Conservation (phyloP, 2,797 vertebrate genomes). For the Thunnus albacares region DNA sequence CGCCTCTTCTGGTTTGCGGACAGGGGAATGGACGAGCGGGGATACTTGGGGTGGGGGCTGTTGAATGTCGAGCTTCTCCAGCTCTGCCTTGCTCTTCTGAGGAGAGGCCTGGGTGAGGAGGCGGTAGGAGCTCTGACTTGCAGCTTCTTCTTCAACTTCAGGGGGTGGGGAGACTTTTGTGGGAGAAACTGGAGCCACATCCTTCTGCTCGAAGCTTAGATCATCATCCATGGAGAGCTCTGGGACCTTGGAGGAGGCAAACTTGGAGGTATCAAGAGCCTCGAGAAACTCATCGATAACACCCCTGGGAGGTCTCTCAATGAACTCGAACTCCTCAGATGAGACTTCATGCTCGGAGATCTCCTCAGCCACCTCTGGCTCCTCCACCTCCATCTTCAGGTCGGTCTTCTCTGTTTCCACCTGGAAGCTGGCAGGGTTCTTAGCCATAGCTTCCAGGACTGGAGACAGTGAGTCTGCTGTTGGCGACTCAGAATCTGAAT, state of each 20-base stretch:
- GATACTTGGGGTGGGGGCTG: conserved; percentile 55
- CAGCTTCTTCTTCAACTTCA: conserved; percentile 56
- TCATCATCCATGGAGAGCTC: conserved; percentile 82
- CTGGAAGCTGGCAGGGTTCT: conserved; percentile 84
- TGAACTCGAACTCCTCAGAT: conserved; percentile 89
- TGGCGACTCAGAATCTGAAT: conserved; percentile 85
- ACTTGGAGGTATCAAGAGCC: conserved; percentile 83
- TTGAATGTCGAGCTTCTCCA: conserved; percentile 77
- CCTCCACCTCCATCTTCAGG: conserved; percentile 70
- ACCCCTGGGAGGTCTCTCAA: conserved; percentile 84
- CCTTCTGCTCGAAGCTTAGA: conserved; percentile 64
- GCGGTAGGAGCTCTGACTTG: conserved; percentile 76
- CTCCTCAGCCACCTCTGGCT: conserved; percentile 80
- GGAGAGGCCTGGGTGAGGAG: conserved; percentile 78
- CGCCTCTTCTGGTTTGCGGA: conserved; percentile 61
- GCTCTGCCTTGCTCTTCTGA: conserved; percentile 81
- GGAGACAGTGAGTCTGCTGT: conserved; percentile 87
- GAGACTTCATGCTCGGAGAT: conserved; percentile 86
- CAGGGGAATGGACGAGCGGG: conserved; percentile 57
- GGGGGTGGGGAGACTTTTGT: conserved; percentile 32
- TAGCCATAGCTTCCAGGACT: conserved; percentile 85
- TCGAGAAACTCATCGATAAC: conserved; percentile 87
- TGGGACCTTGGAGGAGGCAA: conserved; percentile 73
- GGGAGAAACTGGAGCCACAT: conserved; percentile 32
- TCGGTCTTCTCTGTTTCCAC: conserved; percentile 75